Percentiles rank a stretch among this genome's conserved stretches.
Conservation (phyloP, 1,140 invertebrate species). For the Drosophila gunungcola region DNA sequence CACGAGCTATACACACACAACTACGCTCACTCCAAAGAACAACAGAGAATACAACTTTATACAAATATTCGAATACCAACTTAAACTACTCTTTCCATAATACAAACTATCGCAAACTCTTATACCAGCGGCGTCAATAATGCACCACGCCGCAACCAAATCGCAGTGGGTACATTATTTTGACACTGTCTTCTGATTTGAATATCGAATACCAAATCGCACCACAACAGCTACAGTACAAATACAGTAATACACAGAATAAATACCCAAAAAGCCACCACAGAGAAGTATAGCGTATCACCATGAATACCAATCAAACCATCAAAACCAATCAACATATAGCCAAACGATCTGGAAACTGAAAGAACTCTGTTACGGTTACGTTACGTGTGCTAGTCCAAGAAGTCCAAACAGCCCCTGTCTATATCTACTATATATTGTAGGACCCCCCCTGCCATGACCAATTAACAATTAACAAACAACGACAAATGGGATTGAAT, state of each 20-base stretch:
- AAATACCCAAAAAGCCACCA: constrained; percentile 53
- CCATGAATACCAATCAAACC: constrained; percentile 47
- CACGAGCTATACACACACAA: constrained; percentile 40
- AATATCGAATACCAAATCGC: constrained; percentile 80
- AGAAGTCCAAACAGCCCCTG: constrained; percentile 24
- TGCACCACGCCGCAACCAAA: constrained; percentile 63
- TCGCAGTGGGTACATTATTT: constrained; percentile 83
- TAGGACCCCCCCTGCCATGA: constrained; percentile 51
- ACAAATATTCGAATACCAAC: constrained; percentile 44
- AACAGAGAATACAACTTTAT: constrained; percentile 48
- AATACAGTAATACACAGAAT: constrained; percentile 54
- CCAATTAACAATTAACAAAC: constrained; percentile 44
- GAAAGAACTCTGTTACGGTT: constrained; percentile 56
- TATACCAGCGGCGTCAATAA: constrained; percentile 78
- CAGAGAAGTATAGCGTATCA: constrained; percentile 82
- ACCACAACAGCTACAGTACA: constrained; percentile 73
- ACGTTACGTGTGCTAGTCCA: constrained; percentile 69
- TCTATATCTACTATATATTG: constrained; percentile 1
- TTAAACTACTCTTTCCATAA: constrained; percentile 77
- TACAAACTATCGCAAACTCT: constrained; percentile 79
- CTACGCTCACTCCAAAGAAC: constrained; percentile 55
- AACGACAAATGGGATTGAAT: constrained; percentile 84
- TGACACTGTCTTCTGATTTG: constrained; percentile 85
- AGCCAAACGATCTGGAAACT: constrained; percentile 36
- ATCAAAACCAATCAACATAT: constrained; percentile 30